Conservation (phyloP, 2,888 invertebrate species). For the Palloptera scutellata region DNA sequence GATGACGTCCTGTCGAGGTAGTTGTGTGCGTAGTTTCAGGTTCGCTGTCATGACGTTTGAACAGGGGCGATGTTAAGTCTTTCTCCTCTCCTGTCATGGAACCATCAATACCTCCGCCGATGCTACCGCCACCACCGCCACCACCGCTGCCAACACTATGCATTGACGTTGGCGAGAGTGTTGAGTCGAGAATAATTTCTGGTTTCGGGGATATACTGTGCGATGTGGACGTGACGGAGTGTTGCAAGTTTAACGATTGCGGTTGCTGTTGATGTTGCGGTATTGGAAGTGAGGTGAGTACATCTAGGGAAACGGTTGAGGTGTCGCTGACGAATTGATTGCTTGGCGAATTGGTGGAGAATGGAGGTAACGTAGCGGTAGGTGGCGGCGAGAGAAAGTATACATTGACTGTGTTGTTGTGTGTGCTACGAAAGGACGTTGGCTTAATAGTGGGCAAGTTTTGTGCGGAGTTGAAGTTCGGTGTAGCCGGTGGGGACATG, state of each 20-base stretch:
- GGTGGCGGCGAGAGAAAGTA: constrained; percentile 62
- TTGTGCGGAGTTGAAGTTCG: constrained; percentile 49
- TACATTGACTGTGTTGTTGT: constrained; percentile 55
- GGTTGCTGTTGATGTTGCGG: constrained; percentile 31
- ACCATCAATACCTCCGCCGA: constrained; percentile 31
- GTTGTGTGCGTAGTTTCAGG: constrained; percentile 45
- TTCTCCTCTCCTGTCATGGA: constrained; percentile 50
- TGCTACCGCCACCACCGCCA: constrained; percentile 39
- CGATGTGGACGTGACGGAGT: constrained; percentile 16
- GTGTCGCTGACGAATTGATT: constrained; percentile 57
- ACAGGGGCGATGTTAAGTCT: constrained; percentile 57
- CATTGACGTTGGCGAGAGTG: constrained; percentile 58
- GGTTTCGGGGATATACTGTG: constrained; percentile 60
- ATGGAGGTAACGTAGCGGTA: constrained; percentile 47
- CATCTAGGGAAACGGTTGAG: constrained; percentile 63
- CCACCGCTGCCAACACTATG: constrained; percentile 43
- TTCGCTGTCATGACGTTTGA: constrained; percentile 55
- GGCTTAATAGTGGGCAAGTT: constrained; percentile 43
- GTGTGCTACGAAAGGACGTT: constrained; percentile 29
- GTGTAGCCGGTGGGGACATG: constrained; percentile 63
- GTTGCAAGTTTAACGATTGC: constrained; percentile 16
- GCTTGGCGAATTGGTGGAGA: constrained; percentile 34
- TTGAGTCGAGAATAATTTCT: constrained; percentile 64
- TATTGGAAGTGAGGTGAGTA: constrained; percentile 55
- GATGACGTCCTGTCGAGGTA: constrained; percentile 38